Base-by-base conservation (phyloP, 2,113 vertebrate genomes). In the Hiodon tergisus region DNA sequence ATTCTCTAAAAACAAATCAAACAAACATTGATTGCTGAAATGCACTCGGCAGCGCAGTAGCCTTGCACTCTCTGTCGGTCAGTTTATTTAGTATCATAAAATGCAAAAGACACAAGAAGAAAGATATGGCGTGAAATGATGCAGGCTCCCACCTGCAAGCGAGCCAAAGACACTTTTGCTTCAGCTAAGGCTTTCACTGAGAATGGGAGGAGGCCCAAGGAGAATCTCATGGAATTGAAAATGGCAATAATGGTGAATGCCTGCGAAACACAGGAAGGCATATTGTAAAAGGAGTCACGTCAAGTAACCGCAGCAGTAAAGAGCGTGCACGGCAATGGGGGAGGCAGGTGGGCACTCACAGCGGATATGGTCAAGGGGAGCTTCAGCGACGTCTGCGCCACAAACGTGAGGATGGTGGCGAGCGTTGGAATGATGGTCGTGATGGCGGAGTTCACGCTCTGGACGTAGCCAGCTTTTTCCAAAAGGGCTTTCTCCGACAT, bases 191-290 rank as follows among this genome's bases (percentile, higher is more conserved):
- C 82, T 83, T 90, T 91, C 68, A 92, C 82, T 0, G 88, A 86
- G 75, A 89, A 91, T 4, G 89, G 91, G 73, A 91, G 78, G 6
- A 92, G 8, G 62, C 81, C 80, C 57, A 93, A 78, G 5, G 86
- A 83, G 83, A 94, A 90, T 81, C 85, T 90, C 91, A 95, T 86
- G 71, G 89, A 81, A 70, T 91, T 94, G 83, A 95, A 93, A 81
- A 93, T 86, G 77, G 90, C 85, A 3, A 94, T 93, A 76, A 91
- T 89, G 31, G 89, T 94, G 67, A 95, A 95, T 2, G 89, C 93
- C 94, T 95, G 68, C 10, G 68, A 80, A 67, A 76, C 5, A 79
- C 75, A 78, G 82, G 2, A 11, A 59, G n/a, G 69, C 4, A 16
- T 47, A 9, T 17, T 10, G 46, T 52, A 13, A 51, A 1, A 67